These are phyloP conservation scores for Calliphora vomitoria DNA, from an alignment of 2,888 invertebrate species.

Conservation along the genomic window DNA sequence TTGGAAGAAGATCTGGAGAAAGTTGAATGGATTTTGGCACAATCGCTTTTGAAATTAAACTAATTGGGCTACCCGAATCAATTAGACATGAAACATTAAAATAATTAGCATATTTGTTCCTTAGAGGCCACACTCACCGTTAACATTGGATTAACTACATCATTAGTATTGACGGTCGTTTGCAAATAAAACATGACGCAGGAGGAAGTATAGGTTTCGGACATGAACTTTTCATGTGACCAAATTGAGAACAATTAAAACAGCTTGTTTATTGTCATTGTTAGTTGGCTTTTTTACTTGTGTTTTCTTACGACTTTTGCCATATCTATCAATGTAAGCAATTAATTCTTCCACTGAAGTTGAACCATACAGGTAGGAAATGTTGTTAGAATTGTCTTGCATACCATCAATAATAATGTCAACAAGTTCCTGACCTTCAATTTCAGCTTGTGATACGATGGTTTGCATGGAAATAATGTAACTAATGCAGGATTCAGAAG, in stretches of 20 bases:
- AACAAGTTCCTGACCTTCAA: background rate
- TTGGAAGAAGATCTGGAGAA: background rate
- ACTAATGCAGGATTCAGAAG: background rate
- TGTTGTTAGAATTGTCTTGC: background rate
- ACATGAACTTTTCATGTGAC: background rate
- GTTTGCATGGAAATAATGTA: background rate
- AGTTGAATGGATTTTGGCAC: background rate
- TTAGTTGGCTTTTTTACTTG: background rate
- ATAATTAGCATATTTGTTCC: background rate
- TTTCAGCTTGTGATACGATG: background rate
- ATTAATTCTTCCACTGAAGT: constrained; percentile 9
- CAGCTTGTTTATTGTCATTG: background rate
- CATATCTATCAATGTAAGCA: constrained; percentile 9
- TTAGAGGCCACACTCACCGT: background rate
- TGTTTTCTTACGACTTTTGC: background rate
- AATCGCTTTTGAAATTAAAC: background rate
- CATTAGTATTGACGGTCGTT: background rate
- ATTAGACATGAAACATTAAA: constrained; percentile 1
- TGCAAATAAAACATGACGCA: constrained; percentile 12
- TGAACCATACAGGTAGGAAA: background rate
- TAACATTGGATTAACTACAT: too few species aligned
- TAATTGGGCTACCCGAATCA: constrained; percentile 4
- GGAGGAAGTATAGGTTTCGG: constrained; percentile 3
- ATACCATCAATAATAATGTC: constrained; percentile 4
- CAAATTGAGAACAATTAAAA: constrained; percentile 18